A percentile compares a stretch with the other conserved stretches of the same genome.
phyloP scores from a whole-genome alignment of 2,797 vertebrate genomes.

The Arnoldichthys spilopterus region DNA sequence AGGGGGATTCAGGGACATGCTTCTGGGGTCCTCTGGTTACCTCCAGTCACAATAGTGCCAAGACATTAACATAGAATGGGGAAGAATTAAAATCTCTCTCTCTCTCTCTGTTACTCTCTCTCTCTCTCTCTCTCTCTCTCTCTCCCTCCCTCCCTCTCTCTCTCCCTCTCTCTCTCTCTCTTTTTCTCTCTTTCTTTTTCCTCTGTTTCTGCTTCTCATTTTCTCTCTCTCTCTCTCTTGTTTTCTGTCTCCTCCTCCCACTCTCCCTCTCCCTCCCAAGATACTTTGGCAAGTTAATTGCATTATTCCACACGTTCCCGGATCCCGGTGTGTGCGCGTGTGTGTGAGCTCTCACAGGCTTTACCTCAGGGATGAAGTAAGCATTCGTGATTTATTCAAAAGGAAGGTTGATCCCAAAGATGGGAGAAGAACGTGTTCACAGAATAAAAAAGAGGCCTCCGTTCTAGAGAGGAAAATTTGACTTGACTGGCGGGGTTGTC shows the following conservation, averaged over 20 bases:
- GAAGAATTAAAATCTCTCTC: neutral
- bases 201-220: constrained; percentile 4
- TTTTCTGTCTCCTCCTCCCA: constrained; percentile 16
- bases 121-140: neutral
- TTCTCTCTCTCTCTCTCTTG: neutral
- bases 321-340: constrained; percentile 32
- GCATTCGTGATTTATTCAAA: constrained; percentile 68
- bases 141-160: constrained; percentile 1
- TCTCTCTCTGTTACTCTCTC: neutral
- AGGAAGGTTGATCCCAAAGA: constrained; percentile 63
- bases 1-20: constrained; percentile 63
- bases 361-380: constrained; percentile 63
- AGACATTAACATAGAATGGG: constrained; percentile 68
- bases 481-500: constrained; percentile 61
- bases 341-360: constrained; percentile 31
- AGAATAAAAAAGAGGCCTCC: constrained; percentile 60
- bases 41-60: constrained; percentile 64
- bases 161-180: neutral
- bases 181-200: neutral
- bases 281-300: constrained; percentile 74
- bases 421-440: constrained; percentile 52
- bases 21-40: constrained; percentile 68
- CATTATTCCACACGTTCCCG: constrained; percentile 74
- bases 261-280: constrained; percentile 68
- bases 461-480: constrained; percentile 55